Conservation (phyloP, 2,888 invertebrate species). For the Trileptium ribeirensis region DNA sequence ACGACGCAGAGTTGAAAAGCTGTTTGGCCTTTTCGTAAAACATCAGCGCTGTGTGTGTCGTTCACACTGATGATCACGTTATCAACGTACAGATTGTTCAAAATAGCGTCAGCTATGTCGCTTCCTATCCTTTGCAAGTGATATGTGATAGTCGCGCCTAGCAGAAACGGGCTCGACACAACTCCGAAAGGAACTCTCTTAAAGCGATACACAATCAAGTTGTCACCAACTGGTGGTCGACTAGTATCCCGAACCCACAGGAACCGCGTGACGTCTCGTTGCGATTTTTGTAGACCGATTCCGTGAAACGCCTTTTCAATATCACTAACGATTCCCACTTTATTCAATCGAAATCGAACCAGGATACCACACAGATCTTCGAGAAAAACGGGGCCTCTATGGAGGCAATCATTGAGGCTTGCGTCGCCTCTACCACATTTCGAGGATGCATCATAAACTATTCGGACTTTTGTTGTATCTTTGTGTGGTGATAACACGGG, state of each 20-base stretch:
- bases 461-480: background rate
- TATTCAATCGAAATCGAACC: constrained; percentile 29
- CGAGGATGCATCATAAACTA: constrained; percentile 4
- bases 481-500: background rate
- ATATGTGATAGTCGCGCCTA: constrained; percentile 14
- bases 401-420: constrained; percentile 35
- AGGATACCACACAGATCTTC: constrained; percentile 27
- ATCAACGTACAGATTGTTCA: constrained; percentile 18
- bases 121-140: background rate
- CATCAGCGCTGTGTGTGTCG: background rate
- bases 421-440: background rate
- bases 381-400: constrained; percentile 29
- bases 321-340: constrained; percentile 30
- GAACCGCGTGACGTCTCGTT: constrained; percentile 30
- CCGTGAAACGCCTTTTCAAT: constrained; percentile 17
- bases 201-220: constrained; percentile 31
- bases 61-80: constrained; percentile 1
- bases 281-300: constrained; percentile 30
- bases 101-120: constrained; percentile 13
- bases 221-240: background rate
- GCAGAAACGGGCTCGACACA: constrained; percentile 29
- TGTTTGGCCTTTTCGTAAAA: background rate
- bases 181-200: constrained; percentile 35
- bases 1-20: background rate
- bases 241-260: constrained; percentile 27